Evolutionary conservation across 2,113 vertebrate genomes (phyloP).

Genomic region (Epinephelus cyanopodus): DNA sequence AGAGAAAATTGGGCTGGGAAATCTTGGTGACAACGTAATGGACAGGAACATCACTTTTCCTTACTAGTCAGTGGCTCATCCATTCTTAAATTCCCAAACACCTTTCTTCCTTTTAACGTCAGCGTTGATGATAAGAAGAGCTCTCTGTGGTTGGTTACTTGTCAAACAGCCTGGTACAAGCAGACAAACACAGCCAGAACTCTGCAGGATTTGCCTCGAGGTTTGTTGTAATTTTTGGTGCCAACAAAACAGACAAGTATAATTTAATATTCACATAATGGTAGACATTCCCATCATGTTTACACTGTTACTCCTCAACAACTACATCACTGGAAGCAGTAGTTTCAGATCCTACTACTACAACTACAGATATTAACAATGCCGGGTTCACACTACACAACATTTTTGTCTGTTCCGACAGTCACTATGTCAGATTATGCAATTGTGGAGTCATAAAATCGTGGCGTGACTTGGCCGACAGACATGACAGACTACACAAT

Average conservation of each 20-base stretch:
- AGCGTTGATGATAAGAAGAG: constrained; percentile 1
- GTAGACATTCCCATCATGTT: neutral
- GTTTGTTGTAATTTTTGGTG: constrained; percentile 11
- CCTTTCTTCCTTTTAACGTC: neutral
- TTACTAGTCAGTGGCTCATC: constrained; percentile 47
- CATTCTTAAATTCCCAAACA: constrained; percentile 18
- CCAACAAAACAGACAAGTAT: neutral
- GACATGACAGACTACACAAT: too few species aligned
- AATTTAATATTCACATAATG: neutral
- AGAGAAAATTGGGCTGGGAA: neutral
- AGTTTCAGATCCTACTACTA: too few species aligned
- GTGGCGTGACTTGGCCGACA: too few species aligned
- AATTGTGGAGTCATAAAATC: too few species aligned
- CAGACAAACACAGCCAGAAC: neutral
- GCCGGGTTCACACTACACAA: too few species aligned
- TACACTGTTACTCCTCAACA: constrained; percentile 7
- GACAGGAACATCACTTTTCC: neutral
- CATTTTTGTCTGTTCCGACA: too few species aligned
- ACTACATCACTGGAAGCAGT: constrained; percentile 9
- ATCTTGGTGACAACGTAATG: neutral
- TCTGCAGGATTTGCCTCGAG: neutral
- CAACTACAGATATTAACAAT: neutral
- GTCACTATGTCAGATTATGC: too few species aligned
- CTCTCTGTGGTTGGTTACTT: neutral
- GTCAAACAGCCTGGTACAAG: neutral